Percentiles rank a stretch among this genome's conserved stretches.
phyloP scores from a whole-genome alignment of 2,797 vertebrate species.

The Mallotus villosus region DNA sequence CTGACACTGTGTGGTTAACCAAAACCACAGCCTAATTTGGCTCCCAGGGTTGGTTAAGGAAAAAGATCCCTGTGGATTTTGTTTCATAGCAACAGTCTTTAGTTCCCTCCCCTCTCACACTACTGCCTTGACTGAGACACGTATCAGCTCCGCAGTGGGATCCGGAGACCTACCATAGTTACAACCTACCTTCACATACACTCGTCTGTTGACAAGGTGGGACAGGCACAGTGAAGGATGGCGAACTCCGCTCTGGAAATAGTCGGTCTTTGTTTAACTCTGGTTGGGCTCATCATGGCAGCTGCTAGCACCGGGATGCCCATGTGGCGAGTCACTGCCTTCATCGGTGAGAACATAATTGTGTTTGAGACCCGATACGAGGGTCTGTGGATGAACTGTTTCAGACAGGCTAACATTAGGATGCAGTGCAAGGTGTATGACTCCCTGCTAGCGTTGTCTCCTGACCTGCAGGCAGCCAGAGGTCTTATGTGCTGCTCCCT shows the following conservation, averaged over 20 bases:
- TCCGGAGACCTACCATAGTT: conserved; percentile 17
- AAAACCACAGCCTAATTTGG: conserved; percentile 46
- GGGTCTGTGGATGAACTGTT: conserved; percentile 95
- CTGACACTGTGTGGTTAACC: conserved; percentile 60
- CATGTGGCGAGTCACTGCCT: conserved; percentile 91
- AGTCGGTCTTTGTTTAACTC: conserved; percentile 75
- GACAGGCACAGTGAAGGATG: conserved; percentile 54
- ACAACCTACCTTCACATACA: not conserved
- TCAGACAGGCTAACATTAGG: conserved; percentile 78
- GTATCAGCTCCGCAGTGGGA: conserved; percentile 42
- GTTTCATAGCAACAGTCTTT: conserved; percentile 69
- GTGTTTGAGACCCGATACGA: conserved; percentile 89
- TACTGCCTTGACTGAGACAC: conserved; percentile 38
- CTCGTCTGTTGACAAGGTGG: conserved; percentile 23
- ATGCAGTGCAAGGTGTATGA: conserved; percentile 91
- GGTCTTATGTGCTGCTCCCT: conserved; percentile 87
- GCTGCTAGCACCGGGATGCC: conserved; percentile 88
- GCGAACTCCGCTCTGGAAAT: conserved; percentile 78
- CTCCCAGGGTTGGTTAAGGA: conserved; percentile 38
- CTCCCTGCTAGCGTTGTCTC: conserved; percentile 83
- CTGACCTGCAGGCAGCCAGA: conserved; percentile 82
- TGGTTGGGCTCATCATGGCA: conserved; percentile 80
- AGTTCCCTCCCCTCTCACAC: conserved; percentile 61
- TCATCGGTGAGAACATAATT: conserved; percentile 88
- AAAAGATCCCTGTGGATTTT: conserved; percentile 49